Percentiles rank a stretch among this genome's conserved stretches.
Conservation (phyloP, 2,888 invertebrate species). For the Ennomos fuscantarius region DNA sequence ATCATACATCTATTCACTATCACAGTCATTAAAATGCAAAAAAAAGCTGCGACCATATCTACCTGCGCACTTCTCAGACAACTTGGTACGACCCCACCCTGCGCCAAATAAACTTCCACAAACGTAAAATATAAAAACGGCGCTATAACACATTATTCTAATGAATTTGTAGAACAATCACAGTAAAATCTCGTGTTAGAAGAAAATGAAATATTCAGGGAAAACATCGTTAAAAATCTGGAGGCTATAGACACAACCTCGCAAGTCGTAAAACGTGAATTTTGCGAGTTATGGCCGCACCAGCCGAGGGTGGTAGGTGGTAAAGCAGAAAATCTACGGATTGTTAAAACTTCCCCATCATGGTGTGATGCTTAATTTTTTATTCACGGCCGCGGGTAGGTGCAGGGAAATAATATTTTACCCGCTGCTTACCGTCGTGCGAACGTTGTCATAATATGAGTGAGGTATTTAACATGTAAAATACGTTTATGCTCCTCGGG, state of each 20-base stretch:
- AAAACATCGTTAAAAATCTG: slow-evolving; percentile 34
- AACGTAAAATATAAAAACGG: slow-evolving; percentile 12
- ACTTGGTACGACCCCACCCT: background rate
- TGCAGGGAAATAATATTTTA: slow-evolving; percentile 9
- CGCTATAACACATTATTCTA: slow-evolving; percentile 26
- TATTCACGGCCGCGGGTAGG: slow-evolving; percentile 30
- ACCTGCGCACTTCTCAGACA: background rate
- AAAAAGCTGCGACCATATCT: too few species aligned
- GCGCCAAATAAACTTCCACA: slow-evolving; percentile 3
- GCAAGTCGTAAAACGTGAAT: slow-evolving; percentile 39
- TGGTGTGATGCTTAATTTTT: slow-evolving; percentile 37
- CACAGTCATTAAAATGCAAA: too few species aligned
- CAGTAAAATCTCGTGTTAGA: slow-evolving; percentile 38
- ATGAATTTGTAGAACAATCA: slow-evolving; percentile 32
- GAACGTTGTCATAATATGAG: slow-evolving; percentile 11
- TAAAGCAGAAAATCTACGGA: slow-evolving; percentile 29
- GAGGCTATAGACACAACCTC: slow-evolving; percentile 28
- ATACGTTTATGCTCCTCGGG: slow-evolving; percentile 13
- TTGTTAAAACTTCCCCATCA: slow-evolving; percentile 32
- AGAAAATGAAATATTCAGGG: slow-evolving; percentile 39
- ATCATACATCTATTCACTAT: too few species aligned
- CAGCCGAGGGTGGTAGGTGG: slow-evolving; percentile 25
- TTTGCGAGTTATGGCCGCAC: slow-evolving; percentile 34
- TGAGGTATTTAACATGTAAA: slow-evolving; percentile 22
- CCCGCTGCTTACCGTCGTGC: slow-evolving; percentile 2